Conservation (phyloP, 1,140 invertebrate genomes). For the Orius insidiosus region DNA sequence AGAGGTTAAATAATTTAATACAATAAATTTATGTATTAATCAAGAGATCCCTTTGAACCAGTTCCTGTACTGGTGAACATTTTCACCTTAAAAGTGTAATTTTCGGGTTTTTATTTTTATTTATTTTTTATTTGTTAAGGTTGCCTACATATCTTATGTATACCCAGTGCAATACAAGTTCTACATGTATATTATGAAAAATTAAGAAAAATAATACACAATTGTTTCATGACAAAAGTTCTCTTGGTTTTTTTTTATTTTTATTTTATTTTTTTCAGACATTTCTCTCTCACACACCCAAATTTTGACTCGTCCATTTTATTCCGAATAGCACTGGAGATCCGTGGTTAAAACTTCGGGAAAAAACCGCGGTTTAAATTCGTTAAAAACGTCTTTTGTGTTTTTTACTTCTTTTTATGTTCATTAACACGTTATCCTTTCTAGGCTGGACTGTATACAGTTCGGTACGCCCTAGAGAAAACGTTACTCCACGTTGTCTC, state of each 20-base stretch:
- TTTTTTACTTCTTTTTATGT: slow-evolving; percentile 2
- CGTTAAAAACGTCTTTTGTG: not conserved
- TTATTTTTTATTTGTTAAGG: not conserved
- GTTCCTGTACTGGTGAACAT: no score
- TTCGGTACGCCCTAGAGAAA: slow-evolving; percentile 15
- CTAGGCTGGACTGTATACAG: slow-evolving; percentile 16
- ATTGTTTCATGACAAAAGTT: slow-evolving; percentile 9
- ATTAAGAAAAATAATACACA: not conserved
- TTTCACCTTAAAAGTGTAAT: no score
- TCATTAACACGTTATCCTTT: slow-evolving; percentile 7
- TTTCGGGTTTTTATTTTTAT: no score
- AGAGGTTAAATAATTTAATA: slow-evolving; percentile 1
- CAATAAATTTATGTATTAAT: not conserved
- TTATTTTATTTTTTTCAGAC: slow-evolving; percentile 4
- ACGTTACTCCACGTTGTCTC: slow-evolving; percentile 11
- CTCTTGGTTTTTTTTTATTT: slow-evolving; percentile 1
- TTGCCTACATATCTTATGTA: slow-evolving; percentile 12
- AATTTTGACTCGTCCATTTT: slow-evolving; percentile 11
- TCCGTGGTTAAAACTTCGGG: not conserved
- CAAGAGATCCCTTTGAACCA: no score
- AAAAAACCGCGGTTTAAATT: not conserved
- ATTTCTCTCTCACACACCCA: slow-evolving; percentile 5
- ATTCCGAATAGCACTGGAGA: not conserved
- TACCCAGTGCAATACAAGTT: slow-evolving; percentile 15
- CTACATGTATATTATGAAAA: slow-evolving; percentile 4